Evolutionary conservation across 1,140 invertebrate genomes (phyloP).

Genomic region (Holotrichia oblita): DNA sequence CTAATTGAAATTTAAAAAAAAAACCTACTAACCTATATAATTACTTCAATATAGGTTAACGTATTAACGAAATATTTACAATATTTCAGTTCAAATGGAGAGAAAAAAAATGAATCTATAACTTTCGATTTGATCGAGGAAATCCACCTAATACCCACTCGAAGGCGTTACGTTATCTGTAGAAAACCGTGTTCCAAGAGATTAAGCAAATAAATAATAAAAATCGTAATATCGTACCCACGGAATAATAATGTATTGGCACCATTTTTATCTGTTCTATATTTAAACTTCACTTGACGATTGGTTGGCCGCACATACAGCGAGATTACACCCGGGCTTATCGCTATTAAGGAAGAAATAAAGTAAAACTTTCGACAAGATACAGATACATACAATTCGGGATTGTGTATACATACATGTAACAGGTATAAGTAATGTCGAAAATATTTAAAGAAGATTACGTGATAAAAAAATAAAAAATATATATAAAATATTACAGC

Average conservation of each 20-base stretch:
- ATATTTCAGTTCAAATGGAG: too few relatives aligned
- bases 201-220: constrained; percentile 13
- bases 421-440: background rate
- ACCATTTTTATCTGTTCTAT: constrained; percentile 31
- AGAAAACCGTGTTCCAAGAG: background rate
- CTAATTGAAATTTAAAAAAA: too few relatives aligned
- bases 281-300: constrained; percentile 14
- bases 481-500: too few relatives aligned
- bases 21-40: too few relatives aligned
- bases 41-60: too few relatives aligned
- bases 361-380: background rate
- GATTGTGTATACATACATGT: too few relatives aligned
- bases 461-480: background rate
- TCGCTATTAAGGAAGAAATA: background rate
- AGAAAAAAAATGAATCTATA: too few relatives aligned
- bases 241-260: constrained; percentile 1
- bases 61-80: too few relatives aligned
- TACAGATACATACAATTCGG: background rate
- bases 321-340: background rate
- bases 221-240: background rate
- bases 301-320: background rate
- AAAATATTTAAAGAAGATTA: background rate
- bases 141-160: background rate
- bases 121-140: background rate
- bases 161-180: background rate